These are phyloP conservation scores for Acrossocheilus wenchowensis DNA, from an alignment of 2,797 vertebrate genomes.

Conservation along the genomic window DNA sequence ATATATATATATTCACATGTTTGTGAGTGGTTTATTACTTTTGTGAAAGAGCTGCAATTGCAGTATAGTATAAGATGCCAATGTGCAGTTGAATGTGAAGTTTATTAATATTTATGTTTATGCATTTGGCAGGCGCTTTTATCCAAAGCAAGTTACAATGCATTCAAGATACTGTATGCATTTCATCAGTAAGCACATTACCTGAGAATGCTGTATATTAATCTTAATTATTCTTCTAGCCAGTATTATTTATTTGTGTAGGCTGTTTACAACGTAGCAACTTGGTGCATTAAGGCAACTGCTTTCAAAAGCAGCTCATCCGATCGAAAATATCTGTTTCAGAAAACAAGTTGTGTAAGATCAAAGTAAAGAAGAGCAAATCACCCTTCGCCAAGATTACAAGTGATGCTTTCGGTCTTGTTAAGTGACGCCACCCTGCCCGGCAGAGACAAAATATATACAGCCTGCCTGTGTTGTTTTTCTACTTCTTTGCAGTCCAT, in stretches of 20 bases:
- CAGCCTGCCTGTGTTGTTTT: constrained; percentile 8
- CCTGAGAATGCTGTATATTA: neutral
- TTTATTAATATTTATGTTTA: neutral
- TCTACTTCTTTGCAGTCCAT: neutral
- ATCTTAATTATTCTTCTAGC: neutral
- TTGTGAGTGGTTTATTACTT: neutral
- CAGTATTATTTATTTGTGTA: neutral
- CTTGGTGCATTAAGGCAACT: neutral
- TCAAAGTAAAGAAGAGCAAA: constrained; percentile 10
- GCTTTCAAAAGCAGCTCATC: neutral
- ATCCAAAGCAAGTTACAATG: neutral
- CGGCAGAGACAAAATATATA: constrained; percentile 16
- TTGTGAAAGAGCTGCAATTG: neutral
- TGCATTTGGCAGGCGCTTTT: neutral
- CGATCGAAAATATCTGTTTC: neutral
- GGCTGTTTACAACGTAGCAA: neutral
- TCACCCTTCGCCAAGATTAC: neutral
- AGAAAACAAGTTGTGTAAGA: constrained; percentile 1
- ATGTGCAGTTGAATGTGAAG: too few relatives aligned
- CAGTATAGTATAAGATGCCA: neutral
- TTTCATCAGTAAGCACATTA: neutral
- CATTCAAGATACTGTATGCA: neutral
- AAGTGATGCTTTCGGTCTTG: neutral
- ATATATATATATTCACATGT: neutral
- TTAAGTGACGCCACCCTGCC: neutral